Evolutionary conservation across 2,113 vertebrate genomes (phyloP).

Genomic region (Phaethon lepturus): DNA sequence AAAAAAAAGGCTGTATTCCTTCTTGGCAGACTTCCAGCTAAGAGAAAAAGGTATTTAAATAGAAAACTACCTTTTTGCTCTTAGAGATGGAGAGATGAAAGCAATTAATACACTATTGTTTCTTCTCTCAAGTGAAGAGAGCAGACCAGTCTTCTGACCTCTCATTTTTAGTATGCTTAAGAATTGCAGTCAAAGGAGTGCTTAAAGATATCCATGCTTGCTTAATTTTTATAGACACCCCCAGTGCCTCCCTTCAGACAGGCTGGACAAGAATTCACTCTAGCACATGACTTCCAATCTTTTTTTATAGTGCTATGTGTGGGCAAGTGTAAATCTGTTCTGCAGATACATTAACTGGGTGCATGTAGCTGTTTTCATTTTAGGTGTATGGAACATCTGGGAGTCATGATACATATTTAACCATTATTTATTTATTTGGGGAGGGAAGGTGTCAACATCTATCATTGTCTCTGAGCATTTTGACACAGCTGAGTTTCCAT

Average conservation of each 20-base stretch:
- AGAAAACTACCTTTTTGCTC: neutral
- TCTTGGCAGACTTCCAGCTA: neutral
- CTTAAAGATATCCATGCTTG: neutral
- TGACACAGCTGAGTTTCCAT: neutral
- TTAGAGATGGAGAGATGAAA: neutral
- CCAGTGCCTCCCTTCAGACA: neutral
- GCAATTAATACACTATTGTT: neutral
- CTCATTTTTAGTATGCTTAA: neutral
- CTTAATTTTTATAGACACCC: neutral
- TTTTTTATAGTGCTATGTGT: neutral
- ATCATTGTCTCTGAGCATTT: neutral
- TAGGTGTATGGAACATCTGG: neutral
- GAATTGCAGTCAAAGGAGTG: neutral
- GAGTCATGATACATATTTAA: neutral
- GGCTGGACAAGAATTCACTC: neutral
- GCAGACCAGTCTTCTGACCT: neutral
- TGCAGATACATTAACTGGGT: neutral
- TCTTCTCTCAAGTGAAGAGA: neutral
- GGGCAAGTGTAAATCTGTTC: neutral
- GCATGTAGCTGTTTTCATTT: neutral
- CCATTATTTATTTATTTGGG: neutral
- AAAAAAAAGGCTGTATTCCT: neutral
- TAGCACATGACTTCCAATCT: neutral
- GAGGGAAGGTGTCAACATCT: neutral
- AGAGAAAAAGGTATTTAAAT: neutral